These are phyloP conservation scores for Indicator indicator DNA, from an alignment of 2,113 vertebrate genomes.

Conservation along the genomic window DNA sequence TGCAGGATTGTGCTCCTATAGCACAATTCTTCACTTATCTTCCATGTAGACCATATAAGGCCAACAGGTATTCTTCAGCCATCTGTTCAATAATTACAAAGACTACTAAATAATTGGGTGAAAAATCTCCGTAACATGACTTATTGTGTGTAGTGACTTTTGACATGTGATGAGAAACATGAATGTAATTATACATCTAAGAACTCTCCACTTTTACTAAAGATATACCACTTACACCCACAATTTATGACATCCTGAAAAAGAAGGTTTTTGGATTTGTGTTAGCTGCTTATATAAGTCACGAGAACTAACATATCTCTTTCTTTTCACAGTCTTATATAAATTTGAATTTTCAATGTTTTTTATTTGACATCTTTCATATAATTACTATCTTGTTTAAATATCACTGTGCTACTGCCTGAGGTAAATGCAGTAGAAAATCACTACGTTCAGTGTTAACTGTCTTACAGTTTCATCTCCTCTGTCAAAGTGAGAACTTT, in stretches of 20 bases:
- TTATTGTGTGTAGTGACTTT: neutral
- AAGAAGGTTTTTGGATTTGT: conserved; percentile 1
- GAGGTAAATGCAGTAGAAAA: conserved; percentile 58
- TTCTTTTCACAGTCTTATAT: neutral
- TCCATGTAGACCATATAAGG: neutral
- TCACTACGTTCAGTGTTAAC: conserved; percentile 21
- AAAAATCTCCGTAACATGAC: neutral
- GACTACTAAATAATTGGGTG: neutral
- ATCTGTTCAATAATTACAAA: neutral
- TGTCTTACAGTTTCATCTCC: neutral
- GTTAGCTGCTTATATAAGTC: neutral
- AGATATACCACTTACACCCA: neutral
- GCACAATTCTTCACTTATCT: neutral
- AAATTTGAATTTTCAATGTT: conserved; percentile 39
- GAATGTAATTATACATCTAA: neutral
- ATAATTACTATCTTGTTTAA: conserved; percentile 56
- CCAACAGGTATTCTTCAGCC: neutral
- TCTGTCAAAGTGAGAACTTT: conserved; percentile 15
- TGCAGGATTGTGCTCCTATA: neutral
- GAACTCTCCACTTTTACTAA: neutral
- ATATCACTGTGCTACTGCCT: conserved; percentile 40
- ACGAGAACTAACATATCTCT: neutral
- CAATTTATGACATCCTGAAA: neutral
- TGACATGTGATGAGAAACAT: neutral
- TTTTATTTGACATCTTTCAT: conserved; percentile 50